Conservation (phyloP, 2,888 invertebrate genomes). For the Diabrotica balteata region DNA sequence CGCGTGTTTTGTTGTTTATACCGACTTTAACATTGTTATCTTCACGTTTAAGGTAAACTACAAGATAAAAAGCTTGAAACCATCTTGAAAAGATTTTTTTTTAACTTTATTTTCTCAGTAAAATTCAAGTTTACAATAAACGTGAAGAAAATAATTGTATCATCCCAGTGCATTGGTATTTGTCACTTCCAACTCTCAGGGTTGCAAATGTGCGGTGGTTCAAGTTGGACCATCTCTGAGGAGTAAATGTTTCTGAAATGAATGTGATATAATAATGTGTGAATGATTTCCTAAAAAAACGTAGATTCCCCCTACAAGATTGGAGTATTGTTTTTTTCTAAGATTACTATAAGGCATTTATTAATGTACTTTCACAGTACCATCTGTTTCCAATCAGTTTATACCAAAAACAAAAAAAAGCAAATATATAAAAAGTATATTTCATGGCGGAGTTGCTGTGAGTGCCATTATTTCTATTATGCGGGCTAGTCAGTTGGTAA, state of each 20-base stretch:
- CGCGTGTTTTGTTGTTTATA: no score
- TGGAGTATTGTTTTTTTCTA: slow-evolving; percentile 50
- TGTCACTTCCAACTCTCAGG: slow-evolving; percentile 53
- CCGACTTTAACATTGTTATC: background rate
- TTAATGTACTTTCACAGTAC: slow-evolving; percentile 50
- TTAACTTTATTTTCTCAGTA: no score
- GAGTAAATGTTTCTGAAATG: slow-evolving; percentile 40
- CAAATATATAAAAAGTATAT: slow-evolving; percentile 32
- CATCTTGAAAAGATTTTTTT: no score
- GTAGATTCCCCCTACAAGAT: slow-evolving; percentile 42
- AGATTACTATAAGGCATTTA: slow-evolving; percentile 56
- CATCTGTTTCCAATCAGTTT: slow-evolving; percentile 51
- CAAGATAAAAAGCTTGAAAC: no score
- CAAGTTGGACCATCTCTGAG: slow-evolving; percentile 34
- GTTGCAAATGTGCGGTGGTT: slow-evolving; percentile 45
- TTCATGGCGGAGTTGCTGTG: slow-evolving; percentile 48
- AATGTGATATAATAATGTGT: slow-evolving; percentile 40
- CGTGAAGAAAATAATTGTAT: slow-evolving; percentile 2
- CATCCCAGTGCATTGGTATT: slow-evolving; percentile 43
- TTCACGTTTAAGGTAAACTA: no score
- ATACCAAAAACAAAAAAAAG: slow-evolving; percentile 48
- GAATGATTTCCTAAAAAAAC: slow-evolving; percentile 36
- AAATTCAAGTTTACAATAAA: background rate
- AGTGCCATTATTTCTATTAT: slow-evolving; percentile 54
- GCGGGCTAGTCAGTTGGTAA: background rate